Conservation (phyloP, 2,888 invertebrate species). For the Congeria kusceri region DNA sequence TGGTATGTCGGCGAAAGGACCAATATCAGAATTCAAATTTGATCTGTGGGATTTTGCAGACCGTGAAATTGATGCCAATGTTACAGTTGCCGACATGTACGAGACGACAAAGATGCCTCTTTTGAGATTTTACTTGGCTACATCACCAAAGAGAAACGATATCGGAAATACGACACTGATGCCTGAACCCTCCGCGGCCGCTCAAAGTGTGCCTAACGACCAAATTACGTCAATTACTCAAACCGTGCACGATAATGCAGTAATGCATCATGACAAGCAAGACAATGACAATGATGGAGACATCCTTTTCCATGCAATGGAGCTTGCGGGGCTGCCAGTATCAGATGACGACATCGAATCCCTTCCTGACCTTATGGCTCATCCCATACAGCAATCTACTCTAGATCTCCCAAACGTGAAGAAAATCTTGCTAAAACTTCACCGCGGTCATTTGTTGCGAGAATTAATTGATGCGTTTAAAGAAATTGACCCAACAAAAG, state of each 20-base stretch:
- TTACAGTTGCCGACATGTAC: constrained; percentile 32
- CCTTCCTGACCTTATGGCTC: constrained; percentile 8
- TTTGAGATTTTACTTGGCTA: constrained; percentile 35
- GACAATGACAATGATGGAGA: constrained; percentile 2
- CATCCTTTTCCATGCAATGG: constrained; percentile 9
- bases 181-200: too few relatives aligned
- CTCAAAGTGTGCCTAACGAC: too few relatives aligned
- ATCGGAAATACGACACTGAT: too few relatives aligned
- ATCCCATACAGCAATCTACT: constrained; percentile 1
- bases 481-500: too few relatives aligned
- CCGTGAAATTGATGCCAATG: constrained; percentile 4
- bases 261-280: too few relatives aligned
- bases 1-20: constrained; percentile 14
- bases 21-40: constrained; percentile 14
- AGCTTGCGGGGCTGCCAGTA: constrained; percentile 16
- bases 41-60: constrained; percentile 35
- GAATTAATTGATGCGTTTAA: constrained; percentile 29
- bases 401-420: constrained; percentile 4
- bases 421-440: constrained; percentile 25
- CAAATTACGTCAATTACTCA: too few relatives aligned
- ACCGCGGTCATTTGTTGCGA: constrained; percentile 31
- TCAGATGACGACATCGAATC: constrained; percentile 21
- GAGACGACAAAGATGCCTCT: constrained; percentile 25
- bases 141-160: constrained; percentile 13
- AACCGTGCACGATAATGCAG: too few relatives aligned